Evolutionary conservation across 1,140 invertebrate genomes (phyloP).

Genomic region (Orchestia grillus): DNA sequence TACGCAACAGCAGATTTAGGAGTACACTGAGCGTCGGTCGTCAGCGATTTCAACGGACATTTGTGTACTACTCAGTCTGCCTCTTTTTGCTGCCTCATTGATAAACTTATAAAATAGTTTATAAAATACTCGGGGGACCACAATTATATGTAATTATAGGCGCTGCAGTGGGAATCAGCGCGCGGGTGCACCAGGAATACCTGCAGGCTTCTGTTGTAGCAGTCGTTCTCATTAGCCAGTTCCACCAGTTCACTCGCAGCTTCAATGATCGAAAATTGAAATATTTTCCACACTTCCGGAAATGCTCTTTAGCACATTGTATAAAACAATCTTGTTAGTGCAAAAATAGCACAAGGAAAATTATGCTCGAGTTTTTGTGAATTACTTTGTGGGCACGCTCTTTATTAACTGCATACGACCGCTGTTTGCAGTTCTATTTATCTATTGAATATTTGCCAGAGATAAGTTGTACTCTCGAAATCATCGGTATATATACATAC

Average conservation of each 20-base stretch:
- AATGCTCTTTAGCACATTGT: not conserved
- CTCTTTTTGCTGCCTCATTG: too few relatives aligned
- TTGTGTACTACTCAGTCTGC: too few relatives aligned
- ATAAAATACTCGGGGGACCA: too few relatives aligned
- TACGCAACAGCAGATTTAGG: too few relatives aligned
- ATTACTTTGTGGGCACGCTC: not conserved
- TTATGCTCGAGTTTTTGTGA: not conserved
- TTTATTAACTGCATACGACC: too few relatives aligned
- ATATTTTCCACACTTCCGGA: too few relatives aligned
- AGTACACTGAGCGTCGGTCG: not conserved
- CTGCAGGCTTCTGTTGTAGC: not conserved
- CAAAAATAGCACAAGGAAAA: not conserved
- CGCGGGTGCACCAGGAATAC: not conserved
- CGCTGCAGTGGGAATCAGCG: too few relatives aligned
- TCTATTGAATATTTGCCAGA: not conserved
- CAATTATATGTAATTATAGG: too few relatives aligned
- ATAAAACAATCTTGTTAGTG: not conserved
- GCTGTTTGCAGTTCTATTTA: not conserved
- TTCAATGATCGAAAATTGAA: not conserved
- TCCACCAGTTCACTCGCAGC: not conserved
- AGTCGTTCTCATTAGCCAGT: not conserved
- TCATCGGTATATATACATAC: too few relatives aligned
- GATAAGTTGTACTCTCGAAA: not conserved
- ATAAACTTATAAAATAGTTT: too few relatives aligned
- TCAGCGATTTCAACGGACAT: too few relatives aligned